These are phyloP conservation scores for Tachysurus fulvidraco DNA, from an alignment of 2,113 vertebrate species.

Conservation along the genomic window DNA sequence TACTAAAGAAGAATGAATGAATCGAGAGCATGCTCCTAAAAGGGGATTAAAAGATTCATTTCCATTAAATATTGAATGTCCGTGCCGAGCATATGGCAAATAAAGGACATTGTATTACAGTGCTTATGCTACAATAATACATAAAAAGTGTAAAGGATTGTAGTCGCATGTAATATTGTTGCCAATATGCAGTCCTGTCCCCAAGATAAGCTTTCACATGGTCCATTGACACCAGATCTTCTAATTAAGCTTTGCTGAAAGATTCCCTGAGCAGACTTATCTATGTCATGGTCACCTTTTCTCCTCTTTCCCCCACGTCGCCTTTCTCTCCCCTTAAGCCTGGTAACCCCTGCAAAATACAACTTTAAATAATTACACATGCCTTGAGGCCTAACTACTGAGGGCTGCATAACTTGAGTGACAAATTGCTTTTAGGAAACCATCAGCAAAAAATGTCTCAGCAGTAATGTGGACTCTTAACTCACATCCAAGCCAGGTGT, in stretches of 20 bases:
- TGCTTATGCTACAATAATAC: background rate
- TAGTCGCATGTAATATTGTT: background rate
- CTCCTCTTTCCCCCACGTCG: constrained; percentile 95
- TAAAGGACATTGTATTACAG: background rate
- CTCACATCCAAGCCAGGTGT: constrained; percentile 97
- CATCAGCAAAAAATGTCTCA: background rate
- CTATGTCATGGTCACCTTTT: constrained; percentile 87
- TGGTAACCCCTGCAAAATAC: constrained; percentile 91
- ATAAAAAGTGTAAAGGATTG: background rate
- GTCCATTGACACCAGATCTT: constrained; percentile 79
- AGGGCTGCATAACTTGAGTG: constrained; percentile 36
- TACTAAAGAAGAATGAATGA: background rate
- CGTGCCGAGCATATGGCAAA: background rate
- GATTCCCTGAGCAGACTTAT: constrained; percentile 48
- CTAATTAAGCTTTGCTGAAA: constrained; percentile 51
- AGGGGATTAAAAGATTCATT: background rate
- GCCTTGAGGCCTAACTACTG: constrained; percentile 10
- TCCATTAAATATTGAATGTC: background rate
- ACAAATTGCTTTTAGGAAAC: constrained; percentile 17
- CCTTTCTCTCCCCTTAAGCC: constrained; percentile 97
- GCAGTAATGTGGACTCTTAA: constrained; percentile 55
- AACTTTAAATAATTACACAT: constrained; percentile 65
- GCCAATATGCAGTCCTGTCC: background rate
- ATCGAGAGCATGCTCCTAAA: constrained; percentile 3
- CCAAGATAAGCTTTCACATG: constrained; percentile 45